Evolutionary conservation across 64 coral and sea anemone species (phyloP), one percentile per base, ranked within the genome.

Genomic region (Acropora yongei): DNA sequence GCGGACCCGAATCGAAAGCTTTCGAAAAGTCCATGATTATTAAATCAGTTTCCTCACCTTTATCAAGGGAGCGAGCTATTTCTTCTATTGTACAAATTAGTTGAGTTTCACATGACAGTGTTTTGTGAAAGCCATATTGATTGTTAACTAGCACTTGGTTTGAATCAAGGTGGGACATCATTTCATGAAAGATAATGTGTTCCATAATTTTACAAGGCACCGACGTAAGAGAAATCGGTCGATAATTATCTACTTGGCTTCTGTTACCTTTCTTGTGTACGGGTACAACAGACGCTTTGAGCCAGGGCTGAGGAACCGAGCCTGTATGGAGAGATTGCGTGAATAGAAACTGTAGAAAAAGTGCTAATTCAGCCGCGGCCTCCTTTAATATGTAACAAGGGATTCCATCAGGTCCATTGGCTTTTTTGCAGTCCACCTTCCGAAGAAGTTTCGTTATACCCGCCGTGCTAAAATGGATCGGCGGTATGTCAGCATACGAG

Each of bases 1-100:
- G 73, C 66, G 91, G 75, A 8, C 87, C 83, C 39, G 79, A 85
- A 71, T 92, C 90, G 30, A 92, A 92, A 45, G 90, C 90, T 46
- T 92, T 92, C 48, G 83, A 75, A 48, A 30, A 30, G 30, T 30
- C 30, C 30, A 30, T 30, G 30, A 30, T 30, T 30, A 30, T 30
- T 30, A 30, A 93, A 93, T 92, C 80, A 92, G 77, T 78, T 92
- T 92, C 69, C 43, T 49, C 47, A 55, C 90, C 61, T 60, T 76
- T 76, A 40, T 91, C 79, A 84, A 91, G 67, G 20, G 47, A 39
- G 19, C 75, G 84, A 39, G 73, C 41, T 66, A 86, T 86, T 68
- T 92, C 82, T 66, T 92, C 90, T 78, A 92, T 68, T 57, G 76
- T 68, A 74, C 18, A 76, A 60, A 91, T 75, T 55, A 91, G 48